phyloP scores from a whole-genome alignment of 2,113 vertebrate species.

The Gracilinanus agilis region DNA sequence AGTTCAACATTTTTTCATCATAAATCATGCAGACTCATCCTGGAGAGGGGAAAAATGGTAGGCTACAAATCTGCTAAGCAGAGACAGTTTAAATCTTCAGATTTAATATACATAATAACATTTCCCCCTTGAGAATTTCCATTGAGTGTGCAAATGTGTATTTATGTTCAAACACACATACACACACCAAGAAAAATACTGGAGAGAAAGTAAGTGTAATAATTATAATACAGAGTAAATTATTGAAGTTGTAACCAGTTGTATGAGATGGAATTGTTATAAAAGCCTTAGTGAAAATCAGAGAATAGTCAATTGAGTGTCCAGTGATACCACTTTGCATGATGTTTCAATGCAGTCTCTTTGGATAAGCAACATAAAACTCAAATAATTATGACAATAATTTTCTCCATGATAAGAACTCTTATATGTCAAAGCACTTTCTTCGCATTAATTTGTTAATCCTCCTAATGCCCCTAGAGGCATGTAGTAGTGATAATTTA shows the following conservation, averaged over 20 bases:
- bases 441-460: not conserved
- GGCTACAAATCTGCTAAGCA: slow-evolving; percentile 24
- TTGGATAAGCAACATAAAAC: not conserved
- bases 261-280: not conserved
- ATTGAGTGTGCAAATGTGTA: not conserved
- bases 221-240: slow-evolving; percentile 9
- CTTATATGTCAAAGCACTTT: not conserved
- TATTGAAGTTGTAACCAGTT: slow-evolving; percentile 29
- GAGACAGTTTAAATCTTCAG: slow-evolving; percentile 8
- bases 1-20: slow-evolving; percentile 33
- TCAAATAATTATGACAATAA: slow-evolving; percentile 33
- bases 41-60: slow-evolving; percentile 28
- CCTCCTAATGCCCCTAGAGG: not conserved
- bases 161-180: not conserved
- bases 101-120: not conserved
- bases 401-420: slow-evolving; percentile 21
- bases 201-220: slow-evolving; percentile 27
- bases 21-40: slow-evolving; percentile 44
- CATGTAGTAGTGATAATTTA: not conserved
- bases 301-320: not conserved
- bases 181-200: not conserved
- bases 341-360: not conserved
- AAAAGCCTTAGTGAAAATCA: slow-evolving; percentile 3
- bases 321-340: not conserved
- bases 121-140: not conserved